phyloP scores from a whole-genome alignment of 2,113 vertebrate genomes.

The Saimiri boliviensis region DNA sequence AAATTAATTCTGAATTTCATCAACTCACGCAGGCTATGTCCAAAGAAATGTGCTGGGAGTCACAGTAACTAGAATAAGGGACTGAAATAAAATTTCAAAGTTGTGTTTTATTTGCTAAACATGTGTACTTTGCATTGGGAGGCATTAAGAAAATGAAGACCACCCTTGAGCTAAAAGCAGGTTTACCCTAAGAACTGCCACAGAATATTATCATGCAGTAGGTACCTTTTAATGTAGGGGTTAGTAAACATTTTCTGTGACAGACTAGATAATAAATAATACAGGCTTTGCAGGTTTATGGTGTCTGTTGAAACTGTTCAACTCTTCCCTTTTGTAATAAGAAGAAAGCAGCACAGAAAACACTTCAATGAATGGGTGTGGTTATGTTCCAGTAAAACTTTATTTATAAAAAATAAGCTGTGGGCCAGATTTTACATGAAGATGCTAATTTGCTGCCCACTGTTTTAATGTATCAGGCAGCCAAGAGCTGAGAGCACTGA shows the following conservation, averaged over 20 bases:
- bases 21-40: neutral
- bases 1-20: slow-evolving; percentile 52
- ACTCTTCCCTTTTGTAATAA: neutral
- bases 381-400: neutral
- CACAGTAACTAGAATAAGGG: slow-evolving; percentile 14
- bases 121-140: neutral
- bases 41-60: neutral
- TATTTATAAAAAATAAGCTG: neutral
- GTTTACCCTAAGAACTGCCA: neutral
- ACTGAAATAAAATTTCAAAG: neutral
- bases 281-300: neutral
- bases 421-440: neutral
- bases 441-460: neutral
- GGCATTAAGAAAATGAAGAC: neutral
- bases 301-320: neutral
- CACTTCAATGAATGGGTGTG: neutral
- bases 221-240: neutral
- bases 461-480: neutral
- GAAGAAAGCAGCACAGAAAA: neutral
- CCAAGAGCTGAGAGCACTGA: neutral
- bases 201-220: neutral
- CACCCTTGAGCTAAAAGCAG: neutral
- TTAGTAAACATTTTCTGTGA: neutral
- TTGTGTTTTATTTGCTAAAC: neutral
- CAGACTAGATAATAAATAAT: neutral